These are phyloP conservation scores for Hydrozoanthus tunicans DNA, from an alignment of 64 coral and sea anemone genomes.

Conservation along the genomic window DNA sequence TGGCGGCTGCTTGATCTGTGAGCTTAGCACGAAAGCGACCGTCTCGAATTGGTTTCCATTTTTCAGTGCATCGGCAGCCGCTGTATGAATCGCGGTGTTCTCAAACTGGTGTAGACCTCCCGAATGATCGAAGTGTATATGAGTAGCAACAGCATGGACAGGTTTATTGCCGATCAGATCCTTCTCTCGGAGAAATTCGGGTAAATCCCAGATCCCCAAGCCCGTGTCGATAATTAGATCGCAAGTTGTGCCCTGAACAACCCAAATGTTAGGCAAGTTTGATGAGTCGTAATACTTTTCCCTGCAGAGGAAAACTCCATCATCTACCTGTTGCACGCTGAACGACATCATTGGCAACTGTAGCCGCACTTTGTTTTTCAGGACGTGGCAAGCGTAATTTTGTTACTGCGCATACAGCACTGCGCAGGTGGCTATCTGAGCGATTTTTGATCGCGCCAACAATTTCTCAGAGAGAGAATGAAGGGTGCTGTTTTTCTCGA, in stretches of 20 bases:
- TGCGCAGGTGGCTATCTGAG: background rate
- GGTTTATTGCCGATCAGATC: slow-evolving; percentile 67
- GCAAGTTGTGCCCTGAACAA: slow-evolving; percentile 61
- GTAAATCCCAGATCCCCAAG: slow-evolving; percentile 74
- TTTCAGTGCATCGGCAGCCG: slow-evolving; percentile 66
- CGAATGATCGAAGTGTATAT: slow-evolving; percentile 83
- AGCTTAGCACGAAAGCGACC: background rate
- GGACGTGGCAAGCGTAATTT: background rate
- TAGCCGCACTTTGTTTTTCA: background rate
- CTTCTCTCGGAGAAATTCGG: slow-evolving; percentile 60
- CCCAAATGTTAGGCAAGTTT: slow-evolving; percentile 77
- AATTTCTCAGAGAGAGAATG: too few relatives aligned
- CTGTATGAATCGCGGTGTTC: slow-evolving; percentile 64
- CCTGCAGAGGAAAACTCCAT: slow-evolving; percentile 59
- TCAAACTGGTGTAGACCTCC: slow-evolving; percentile 87
- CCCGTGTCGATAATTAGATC: slow-evolving; percentile 87
- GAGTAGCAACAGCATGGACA: slow-evolving; percentile 73
- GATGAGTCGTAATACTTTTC: slow-evolving; percentile 64
- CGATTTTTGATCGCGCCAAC: too few relatives aligned
- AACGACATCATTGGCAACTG: background rate
- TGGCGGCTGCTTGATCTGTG: background rate
- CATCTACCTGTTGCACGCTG: slow-evolving; percentile 46
- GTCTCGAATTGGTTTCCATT: slow-evolving; percentile 26
- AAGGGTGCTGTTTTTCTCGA: too few relatives aligned
- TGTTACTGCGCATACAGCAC: background rate